A percentile compares a stretch with the other conserved stretches of the same genome.
These are phyloP conservation scores for Hippocampus abdominalis DNA, from an alignment of 2,113 vertebrate genomes.

Conservation along the genomic window DNA sequence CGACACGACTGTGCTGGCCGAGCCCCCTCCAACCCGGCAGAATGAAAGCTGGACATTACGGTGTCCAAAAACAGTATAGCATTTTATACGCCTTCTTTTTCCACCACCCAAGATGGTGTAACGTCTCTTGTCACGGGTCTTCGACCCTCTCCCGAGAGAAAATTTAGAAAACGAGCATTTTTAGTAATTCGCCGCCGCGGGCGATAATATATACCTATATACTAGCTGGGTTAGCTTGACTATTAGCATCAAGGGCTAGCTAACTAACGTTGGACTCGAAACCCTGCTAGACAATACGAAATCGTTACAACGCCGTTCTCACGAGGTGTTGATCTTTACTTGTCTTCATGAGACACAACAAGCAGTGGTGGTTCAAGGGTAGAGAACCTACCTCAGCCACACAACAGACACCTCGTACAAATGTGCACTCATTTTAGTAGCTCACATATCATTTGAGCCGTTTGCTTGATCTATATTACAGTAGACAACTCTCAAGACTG, in stretches of 20 bases:
- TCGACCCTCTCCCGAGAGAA: neutral
- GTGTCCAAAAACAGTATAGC: neutral
- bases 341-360: too few relatives aligned
- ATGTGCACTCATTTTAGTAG: too few relatives aligned
- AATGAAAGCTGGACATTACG: neutral
- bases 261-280: neutral
- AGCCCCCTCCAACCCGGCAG: neutral
- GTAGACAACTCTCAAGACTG: too few relatives aligned
- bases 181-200: neutral
- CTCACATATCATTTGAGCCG: too few relatives aligned
- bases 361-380: too few relatives aligned
- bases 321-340: too few relatives aligned
- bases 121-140: neutral
- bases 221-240: neutral
- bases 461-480: too few relatives aligned
- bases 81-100: neutral
- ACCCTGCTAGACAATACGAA: neutral
- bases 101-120: neutral
- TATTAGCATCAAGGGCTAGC: neutral
- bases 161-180: neutral
- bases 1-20: conserved; percentile 24
- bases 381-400: too few relatives aligned
- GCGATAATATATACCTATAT: neutral
- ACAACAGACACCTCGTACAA: too few relatives aligned
- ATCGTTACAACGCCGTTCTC: too few relatives aligned